phyloP scores from a whole-genome alignment of 2,888 invertebrate genomes.

The Rhaphigaster nebulosa region DNA sequence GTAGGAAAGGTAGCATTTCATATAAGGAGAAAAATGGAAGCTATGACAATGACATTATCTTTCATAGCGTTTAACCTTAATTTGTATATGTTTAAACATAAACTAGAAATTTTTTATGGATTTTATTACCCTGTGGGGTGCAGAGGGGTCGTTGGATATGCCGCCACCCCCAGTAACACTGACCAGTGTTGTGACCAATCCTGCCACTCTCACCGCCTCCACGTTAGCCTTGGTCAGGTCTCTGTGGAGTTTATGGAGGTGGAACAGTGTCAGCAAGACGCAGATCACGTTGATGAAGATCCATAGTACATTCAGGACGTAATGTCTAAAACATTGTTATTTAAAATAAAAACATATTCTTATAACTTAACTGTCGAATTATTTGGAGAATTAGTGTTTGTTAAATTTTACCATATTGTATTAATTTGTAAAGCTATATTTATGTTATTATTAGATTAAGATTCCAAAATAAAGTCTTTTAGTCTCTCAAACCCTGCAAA shows the following conservation, averaged over 20 bases:
- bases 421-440: no score
- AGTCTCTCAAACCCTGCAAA: no score
- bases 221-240: constrained; percentile 87
- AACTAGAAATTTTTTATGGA: not conserved
- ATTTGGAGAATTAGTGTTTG: not conserved
- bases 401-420: not conserved
- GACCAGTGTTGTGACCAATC: constrained; percentile 85
- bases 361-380: not conserved
- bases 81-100: no score
- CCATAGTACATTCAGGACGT: constrained; percentile 92
- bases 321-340: constrained; percentile 74
- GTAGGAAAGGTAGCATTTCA: no score
- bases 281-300: constrained; percentile 90
- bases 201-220: constrained; percentile 86
- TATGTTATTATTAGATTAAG: no score
- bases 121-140: constrained; percentile 63
- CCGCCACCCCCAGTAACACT: constrained; percentile 80
- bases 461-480: no score
- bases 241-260: constrained; percentile 82
- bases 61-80: no score
- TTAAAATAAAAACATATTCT: not conserved
- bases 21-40: no score
- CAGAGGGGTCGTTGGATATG: constrained; percentile 66
- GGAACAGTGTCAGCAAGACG: constrained; percentile 85
- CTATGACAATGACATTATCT: no score